Evolutionary conservation across 23 tunicate species (phyloP).

Genomic region (Halocynthia aurantium): DNA sequence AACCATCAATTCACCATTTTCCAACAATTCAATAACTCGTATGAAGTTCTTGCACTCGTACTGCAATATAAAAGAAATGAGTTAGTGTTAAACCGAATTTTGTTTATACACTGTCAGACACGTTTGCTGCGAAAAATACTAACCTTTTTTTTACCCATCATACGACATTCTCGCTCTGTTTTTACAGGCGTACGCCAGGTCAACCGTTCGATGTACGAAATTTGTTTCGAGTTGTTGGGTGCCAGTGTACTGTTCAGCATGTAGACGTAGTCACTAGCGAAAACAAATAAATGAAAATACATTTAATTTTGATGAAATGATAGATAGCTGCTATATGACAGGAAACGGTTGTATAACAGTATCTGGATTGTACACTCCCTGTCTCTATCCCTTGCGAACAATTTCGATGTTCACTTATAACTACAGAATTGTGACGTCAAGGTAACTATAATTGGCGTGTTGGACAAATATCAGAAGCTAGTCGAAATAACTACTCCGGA

Average conservation of each 20-base stretch:
- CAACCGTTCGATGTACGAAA: slow-evolving; percentile 33
- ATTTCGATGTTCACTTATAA: no score
- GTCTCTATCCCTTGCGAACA: no score
- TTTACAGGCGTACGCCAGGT: slow-evolving; percentile 30
- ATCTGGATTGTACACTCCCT: no score
- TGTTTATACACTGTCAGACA: neutral
- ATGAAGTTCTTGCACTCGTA: slow-evolving; percentile 74
- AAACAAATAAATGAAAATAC: neutral
- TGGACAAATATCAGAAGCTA: no score
- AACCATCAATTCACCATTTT: slow-evolving; percentile 40
- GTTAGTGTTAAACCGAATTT: neutral
- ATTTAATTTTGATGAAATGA: no score
- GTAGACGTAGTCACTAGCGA: slow-evolving; percentile 52
- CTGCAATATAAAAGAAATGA: slow-evolving; percentile 23
- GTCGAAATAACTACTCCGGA: no score
- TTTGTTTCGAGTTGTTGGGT: neutral
- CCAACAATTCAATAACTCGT: slow-evolving; percentile 52
- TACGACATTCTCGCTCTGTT: slow-evolving; percentile 2
- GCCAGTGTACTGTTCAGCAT: slow-evolving; percentile 41
- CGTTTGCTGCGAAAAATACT: neutral
- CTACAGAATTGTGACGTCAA: no score
- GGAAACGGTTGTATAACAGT: no score
- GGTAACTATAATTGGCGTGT: no score
- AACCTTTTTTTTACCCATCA: slow-evolving; percentile 40
- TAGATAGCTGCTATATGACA: no score